phyloP scores from a whole-genome alignment of 1,140 invertebrate species.

The Protaetia brevitarsis region DNA sequence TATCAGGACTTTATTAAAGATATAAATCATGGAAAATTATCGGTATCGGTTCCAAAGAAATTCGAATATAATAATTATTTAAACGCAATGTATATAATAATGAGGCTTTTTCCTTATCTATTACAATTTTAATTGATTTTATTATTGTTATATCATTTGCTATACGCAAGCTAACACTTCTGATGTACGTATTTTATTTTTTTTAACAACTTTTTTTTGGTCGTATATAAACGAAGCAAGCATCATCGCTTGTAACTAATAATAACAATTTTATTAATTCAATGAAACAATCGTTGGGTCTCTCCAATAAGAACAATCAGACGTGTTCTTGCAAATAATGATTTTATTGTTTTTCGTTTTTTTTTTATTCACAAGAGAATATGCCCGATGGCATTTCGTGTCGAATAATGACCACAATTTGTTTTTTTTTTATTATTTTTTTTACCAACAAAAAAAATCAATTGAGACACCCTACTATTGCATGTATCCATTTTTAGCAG shows the following conservation, averaged over 20 bases:
- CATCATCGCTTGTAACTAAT: no score
- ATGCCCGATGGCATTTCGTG: no score
- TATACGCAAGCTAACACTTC: slow-evolving; percentile 43
- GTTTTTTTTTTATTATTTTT: slow-evolving; percentile 27
- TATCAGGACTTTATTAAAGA: not conserved
- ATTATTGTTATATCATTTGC: slow-evolving; percentile 2
- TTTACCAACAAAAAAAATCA: not conserved
- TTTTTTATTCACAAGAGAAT: no score
- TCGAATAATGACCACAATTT: no score
- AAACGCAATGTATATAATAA: slow-evolving; percentile 19
- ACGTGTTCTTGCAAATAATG: no score
- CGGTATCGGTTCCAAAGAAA: slow-evolving; percentile 35
- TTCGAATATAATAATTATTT: no score
- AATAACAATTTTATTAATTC: no score
- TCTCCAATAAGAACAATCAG: no score
- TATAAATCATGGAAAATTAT: slow-evolving; percentile 26
- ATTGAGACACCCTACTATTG: slow-evolving; percentile 27
- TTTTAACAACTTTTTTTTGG: slow-evolving; percentile 7
- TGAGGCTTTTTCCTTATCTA: slow-evolving; percentile 63
- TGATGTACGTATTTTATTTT: slow-evolving; percentile 29
- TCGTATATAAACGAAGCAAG: no score
- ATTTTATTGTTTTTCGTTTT: no score
- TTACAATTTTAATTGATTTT: slow-evolving; percentile 21
- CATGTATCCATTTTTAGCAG: slow-evolving; percentile 43
- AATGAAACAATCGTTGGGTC: no score